A percentile compares a stretch with the other conserved stretches of the same genome.
These are phyloP conservation scores for Eupithecia subumbrata DNA, from an alignment of 2,888 invertebrate genomes.

Conservation along the genomic window DNA sequence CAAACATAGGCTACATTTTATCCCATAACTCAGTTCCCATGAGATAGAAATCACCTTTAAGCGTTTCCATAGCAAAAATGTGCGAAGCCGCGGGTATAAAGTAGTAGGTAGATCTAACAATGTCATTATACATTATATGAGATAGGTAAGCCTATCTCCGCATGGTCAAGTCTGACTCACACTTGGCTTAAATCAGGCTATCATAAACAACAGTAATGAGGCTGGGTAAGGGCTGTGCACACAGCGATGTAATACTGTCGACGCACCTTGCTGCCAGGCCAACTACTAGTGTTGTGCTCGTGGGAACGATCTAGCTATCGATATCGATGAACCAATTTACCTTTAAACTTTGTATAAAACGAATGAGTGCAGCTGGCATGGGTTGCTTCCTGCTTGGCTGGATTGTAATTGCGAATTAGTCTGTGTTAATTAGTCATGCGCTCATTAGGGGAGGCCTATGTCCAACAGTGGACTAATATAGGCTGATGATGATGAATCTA, in stretches of 20 bases:
- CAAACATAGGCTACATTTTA: no score
- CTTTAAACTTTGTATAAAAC: background rate
- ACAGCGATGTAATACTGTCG: conserved; percentile 32
- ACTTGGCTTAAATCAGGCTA: conserved; percentile 20
- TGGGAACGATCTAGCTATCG: conserved; percentile 8
- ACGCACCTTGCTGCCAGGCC: conserved; percentile 29
- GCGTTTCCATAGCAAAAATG: no score
- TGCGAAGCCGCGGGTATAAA: no score
- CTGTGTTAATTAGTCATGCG: no score
- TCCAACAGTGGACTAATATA: no score
- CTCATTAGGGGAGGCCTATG: no score
- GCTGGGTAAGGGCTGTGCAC: conserved; percentile 30
- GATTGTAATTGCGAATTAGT: background rate
- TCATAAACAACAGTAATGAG: conserved; percentile 35
- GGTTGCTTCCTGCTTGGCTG: background rate
- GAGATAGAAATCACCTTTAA: no score
- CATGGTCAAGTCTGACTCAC: conserved; percentile 8
- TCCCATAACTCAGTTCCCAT: no score
- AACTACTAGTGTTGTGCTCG: conserved; percentile 15
- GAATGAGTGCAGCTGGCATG: background rate
- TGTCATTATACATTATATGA: no score
- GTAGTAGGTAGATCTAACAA: no score
- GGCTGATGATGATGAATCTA: no score
- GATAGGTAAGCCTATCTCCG: background rate
- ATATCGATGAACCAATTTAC: conserved; percentile 15